Evolutionary conservation across 2,888 invertebrate species (phyloP).

Genomic region (Hipparchia sbordonii): DNA sequence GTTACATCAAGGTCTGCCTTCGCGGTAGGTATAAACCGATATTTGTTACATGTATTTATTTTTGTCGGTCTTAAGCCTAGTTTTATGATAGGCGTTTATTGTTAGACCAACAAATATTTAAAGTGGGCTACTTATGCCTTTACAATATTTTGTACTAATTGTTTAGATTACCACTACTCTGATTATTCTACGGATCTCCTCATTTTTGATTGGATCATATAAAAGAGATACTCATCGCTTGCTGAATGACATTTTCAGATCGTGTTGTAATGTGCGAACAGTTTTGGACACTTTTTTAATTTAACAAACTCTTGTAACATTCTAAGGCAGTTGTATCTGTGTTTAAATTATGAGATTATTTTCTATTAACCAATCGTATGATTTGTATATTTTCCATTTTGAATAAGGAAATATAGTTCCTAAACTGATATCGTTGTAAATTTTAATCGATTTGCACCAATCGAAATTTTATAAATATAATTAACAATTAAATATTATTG

Average conservation of each 20-base stretch:
- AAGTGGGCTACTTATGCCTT: too few relatives aligned
- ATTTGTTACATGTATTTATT: too few relatives aligned
- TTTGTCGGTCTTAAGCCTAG: too few relatives aligned
- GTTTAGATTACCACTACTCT: too few relatives aligned
- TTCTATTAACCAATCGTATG: conserved; percentile 24
- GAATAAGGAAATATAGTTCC: conserved; percentile 44
- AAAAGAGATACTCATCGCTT: too few relatives aligned
- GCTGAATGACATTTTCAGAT: neutral
- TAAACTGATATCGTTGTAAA: conserved; percentile 38
- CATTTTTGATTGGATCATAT: too few relatives aligned
- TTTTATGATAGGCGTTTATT: too few relatives aligned
- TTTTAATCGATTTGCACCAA: conserved; percentile 38
- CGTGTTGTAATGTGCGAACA: neutral
- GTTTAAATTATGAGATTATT: conserved; percentile 20
- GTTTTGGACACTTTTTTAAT: neutral
- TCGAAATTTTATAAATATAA: conserved; percentile 9
- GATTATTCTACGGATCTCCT: too few relatives aligned
- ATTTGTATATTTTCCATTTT: conserved; percentile 31
- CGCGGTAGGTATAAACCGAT: too few relatives aligned
- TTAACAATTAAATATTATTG: neutral
- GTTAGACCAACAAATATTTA: too few relatives aligned
- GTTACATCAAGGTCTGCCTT: too few relatives aligned
- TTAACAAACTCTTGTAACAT: neutral
- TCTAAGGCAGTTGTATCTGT: neutral
- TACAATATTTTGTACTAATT: too few relatives aligned